Percentiles rank a stretch among this genome's conserved stretches.
phyloP scores from a whole-genome alignment of 1,140 invertebrate species.

The Chironomus tepperi region DNA sequence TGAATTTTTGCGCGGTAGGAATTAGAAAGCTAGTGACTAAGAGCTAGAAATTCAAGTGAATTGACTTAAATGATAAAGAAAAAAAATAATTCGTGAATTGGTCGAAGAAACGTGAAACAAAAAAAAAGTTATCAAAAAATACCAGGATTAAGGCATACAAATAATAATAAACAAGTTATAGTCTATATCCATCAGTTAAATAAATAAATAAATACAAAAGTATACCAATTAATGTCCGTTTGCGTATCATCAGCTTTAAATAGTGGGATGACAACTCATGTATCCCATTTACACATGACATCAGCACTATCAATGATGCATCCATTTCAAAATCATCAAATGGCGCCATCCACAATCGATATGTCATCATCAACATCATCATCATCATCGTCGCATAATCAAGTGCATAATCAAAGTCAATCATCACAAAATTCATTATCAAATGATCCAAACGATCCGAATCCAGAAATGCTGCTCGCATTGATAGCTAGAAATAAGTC shows the following conservation, averaged over 20 bases:
- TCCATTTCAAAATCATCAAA: conserved; percentile 33
- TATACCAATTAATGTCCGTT: neutral
- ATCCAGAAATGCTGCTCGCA: conserved; percentile 73
- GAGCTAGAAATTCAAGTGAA: too few species aligned
- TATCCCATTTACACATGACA: conserved; percentile 28
- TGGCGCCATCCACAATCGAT: conserved; percentile 25
- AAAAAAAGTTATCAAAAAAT: neutral
- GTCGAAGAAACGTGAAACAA: too few species aligned
- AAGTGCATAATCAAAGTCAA: conserved; percentile 35
- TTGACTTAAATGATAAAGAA: too few species aligned
- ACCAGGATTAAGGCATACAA: neutral
- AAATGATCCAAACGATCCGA: conserved; percentile 42
- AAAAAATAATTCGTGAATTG: too few species aligned
- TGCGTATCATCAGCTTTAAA: neutral
- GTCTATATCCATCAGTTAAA: neutral
- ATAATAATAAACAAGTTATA: conserved; percentile 18
- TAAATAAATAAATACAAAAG: neutral
- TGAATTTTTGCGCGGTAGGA: too few species aligned
- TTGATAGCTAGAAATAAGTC: conserved; percentile 77
- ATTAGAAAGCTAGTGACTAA: too few species aligned
- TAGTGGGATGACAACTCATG: conserved; percentile 8
- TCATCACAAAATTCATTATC: conserved; percentile 29
- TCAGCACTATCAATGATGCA: conserved; percentile 39
- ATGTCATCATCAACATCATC: conserved; percentile 32
- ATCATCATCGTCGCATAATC: conserved; percentile 28